phyloP scores from a whole-genome alignment of 1,140 invertebrate species.

The Mya arenaria region DNA sequence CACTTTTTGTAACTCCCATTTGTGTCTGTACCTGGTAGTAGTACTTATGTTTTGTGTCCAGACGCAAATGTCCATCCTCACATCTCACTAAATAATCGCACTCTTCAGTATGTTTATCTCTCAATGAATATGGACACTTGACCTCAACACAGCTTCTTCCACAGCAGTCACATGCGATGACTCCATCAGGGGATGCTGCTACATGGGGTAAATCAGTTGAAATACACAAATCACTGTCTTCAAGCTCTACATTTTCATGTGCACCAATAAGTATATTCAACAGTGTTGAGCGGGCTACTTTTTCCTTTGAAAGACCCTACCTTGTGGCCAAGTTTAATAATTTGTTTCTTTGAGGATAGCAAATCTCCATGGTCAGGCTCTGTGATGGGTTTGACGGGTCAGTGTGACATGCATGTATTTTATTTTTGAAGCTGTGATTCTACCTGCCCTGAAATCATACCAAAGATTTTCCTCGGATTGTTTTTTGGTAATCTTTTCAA shows the following conservation, averaged over 20 bases:
- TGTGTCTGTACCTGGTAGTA: not conserved
- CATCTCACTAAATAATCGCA: not conserved
- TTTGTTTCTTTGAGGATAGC: not conserved
- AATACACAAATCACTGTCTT: constrained; percentile 3
- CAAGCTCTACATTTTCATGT: not conserved
- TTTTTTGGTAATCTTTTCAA: constrained; percentile 16
- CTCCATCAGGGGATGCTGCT: constrained; percentile 33
- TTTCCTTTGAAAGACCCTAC: constrained; percentile 31
- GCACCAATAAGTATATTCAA: not conserved
- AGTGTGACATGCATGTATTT: constrained; percentile 1
- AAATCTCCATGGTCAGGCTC: not conserved
- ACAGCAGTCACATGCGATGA: constrained; percentile 44
- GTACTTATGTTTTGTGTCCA: not conserved
- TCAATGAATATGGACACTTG: constrained; percentile 29
- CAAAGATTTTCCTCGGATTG: constrained; percentile 24
- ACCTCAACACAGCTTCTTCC: constrained; percentile 48
- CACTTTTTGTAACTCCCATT: not conserved
- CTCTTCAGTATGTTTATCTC: not conserved
- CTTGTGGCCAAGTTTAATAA: not conserved
- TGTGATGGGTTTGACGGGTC: not conserved
- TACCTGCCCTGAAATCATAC: constrained; percentile 26
- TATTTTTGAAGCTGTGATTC: constrained; percentile 19
- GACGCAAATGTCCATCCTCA: not conserved
- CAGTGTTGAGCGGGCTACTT: not conserved
- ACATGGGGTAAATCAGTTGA: constrained; percentile 35